Evolutionary conservation across 2,888 invertebrate genomes (phyloP).

Genomic region (Stenolophus ochropezus): DNA sequence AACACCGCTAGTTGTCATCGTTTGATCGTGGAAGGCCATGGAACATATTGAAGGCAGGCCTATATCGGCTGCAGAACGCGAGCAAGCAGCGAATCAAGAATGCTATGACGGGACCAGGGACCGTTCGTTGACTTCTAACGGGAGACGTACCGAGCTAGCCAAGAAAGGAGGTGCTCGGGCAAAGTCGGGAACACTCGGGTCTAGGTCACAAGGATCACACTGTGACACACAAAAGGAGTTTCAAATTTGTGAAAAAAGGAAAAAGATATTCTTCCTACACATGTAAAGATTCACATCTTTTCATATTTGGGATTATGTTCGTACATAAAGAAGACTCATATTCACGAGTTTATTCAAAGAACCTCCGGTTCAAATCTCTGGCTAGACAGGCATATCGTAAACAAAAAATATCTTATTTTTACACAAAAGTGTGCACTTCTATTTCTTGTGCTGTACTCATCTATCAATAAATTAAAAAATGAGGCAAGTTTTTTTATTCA

Average conservation of each 20-base stretch:
- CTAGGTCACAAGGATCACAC: constrained; percentile 10
- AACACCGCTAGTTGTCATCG: constrained; percentile 36
- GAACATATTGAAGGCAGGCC: constrained; percentile 26
- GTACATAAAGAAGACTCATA: not conserved
- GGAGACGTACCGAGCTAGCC: constrained; percentile 32
- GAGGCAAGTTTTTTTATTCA: too few species aligned
- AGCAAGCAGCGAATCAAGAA: constrained; percentile 41
- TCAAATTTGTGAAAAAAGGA: not conserved
- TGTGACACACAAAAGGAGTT: not conserved
- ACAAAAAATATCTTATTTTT: not conserved
- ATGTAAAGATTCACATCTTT: not conserved
- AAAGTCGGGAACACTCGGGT: not conserved
- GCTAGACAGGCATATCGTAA: not conserved
- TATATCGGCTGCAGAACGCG: constrained; percentile 35
- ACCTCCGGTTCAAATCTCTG: not conserved
- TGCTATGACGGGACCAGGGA: constrained; percentile 41
- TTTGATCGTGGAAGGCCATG: constrained; percentile 14
- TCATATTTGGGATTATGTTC: not conserved
- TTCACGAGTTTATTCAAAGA: not conserved
- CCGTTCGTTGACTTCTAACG: constrained; percentile 58
- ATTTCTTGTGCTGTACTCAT: too few species aligned
- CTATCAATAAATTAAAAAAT: too few species aligned
- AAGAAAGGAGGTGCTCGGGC: not conserved
- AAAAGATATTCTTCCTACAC: not conserved
- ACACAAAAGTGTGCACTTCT: too few species aligned